Conservation (phyloP, 2,797 vertebrate genomes). For the Falco peregrinus region DNA sequence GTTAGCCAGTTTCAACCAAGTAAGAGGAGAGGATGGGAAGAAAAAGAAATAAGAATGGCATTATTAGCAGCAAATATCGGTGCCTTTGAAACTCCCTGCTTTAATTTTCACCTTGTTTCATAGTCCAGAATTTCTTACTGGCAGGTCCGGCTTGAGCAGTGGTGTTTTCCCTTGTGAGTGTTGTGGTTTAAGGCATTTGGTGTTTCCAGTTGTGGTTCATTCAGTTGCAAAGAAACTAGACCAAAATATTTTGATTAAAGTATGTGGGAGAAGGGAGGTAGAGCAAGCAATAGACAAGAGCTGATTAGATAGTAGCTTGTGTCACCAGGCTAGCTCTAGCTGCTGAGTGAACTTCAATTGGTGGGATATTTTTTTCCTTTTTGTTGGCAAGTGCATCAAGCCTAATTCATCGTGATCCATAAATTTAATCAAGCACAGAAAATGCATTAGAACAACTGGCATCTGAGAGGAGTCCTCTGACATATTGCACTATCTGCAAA, state of each 20-base stretch:
- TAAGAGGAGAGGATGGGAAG: not conserved
- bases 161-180: not conserved
- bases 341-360: not conserved
- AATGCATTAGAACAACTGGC: not conserved
- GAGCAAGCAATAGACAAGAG: not conserved
- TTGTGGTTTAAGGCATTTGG: not conserved
- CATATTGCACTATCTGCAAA: not conserved
- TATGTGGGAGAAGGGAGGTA: constrained; percentile 20
- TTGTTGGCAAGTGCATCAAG: not conserved
- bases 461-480: not conserved
- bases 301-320: constrained; percentile 17
- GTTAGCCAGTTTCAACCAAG: not conserved
- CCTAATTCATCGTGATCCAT: not conserved
- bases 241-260: constrained; percentile 41
- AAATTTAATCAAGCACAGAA: not conserved
- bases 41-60: not conserved
- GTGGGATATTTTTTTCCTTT: not conserved
- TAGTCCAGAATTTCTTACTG: not conserved
- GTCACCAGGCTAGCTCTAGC: not conserved
- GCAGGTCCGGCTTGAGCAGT: not conserved
- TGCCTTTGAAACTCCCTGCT: not conserved
- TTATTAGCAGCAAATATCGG: not conserved
- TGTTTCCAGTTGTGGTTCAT: constrained; percentile 18
- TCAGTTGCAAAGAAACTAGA: not conserved
- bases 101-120: not conserved